Evolutionary conservation across 2,888 invertebrate genomes (phyloP).

Genomic region (Branchipolynoe longqiensis): DNA sequence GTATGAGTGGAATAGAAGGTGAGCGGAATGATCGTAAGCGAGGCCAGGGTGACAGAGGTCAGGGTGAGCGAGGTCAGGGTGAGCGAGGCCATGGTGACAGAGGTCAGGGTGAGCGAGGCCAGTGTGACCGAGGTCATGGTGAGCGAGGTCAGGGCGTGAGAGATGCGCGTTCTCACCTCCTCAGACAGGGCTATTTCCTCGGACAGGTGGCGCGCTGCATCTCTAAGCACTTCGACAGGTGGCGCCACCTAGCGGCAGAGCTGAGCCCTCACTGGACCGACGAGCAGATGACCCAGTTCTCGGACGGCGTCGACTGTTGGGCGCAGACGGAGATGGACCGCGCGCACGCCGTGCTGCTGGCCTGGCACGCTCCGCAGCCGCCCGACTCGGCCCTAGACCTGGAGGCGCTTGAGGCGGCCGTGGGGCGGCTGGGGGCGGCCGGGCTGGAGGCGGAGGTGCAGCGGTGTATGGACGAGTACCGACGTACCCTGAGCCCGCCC

Average conservation of each 20-base stretch:
- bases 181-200: constrained; percentile 13
- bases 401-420: too few species aligned
- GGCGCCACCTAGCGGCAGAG: not conserved
- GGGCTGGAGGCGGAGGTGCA: too few species aligned
- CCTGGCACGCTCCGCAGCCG: too few species aligned
- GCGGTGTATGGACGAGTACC: too few species aligned
- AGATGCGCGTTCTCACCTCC: not conserved
- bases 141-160: not conserved
- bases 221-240: not conserved
- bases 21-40: too few species aligned
- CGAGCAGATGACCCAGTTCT: not conserved
- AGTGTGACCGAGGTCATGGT: not conserved
- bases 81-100: not conserved
- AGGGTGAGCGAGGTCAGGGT: not conserved
- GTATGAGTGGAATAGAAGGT: too few species aligned
- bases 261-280: not conserved
- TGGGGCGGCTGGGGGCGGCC: too few species aligned
- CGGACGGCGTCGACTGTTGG: not conserved
- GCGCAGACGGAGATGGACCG: not conserved
- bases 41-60: not conserved
- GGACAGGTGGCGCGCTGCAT: not conserved
- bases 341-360: not conserved
- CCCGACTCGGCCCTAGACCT: too few species aligned
- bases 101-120: not conserved
- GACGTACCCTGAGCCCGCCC: too few species aligned